These are phyloP conservation scores for Micromesistius poutassou DNA, from an alignment of 2,797 vertebrate species.

Conservation along the genomic window DNA sequence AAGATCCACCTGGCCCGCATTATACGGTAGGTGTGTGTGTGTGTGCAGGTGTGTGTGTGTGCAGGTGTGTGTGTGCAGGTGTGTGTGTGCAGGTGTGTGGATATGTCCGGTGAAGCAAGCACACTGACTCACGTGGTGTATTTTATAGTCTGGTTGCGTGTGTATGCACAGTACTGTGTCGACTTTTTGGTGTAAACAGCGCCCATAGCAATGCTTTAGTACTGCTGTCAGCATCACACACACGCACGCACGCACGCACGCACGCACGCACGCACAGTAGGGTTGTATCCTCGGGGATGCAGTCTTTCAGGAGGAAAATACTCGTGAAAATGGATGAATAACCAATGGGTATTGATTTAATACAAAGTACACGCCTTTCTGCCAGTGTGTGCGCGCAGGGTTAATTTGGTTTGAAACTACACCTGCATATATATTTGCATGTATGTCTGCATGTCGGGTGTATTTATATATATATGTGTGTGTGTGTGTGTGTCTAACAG, in stretches of 20 bases:
- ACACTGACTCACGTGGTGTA: slow-evolving; percentile 28
- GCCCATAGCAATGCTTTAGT: background rate
- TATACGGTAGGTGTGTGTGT: slow-evolving; percentile 69
- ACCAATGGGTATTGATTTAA: slow-evolving; percentile 59
- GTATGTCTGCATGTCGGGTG: slow-evolving; percentile 6
- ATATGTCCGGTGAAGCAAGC: slow-evolving; percentile 41
- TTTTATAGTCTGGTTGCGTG: slow-evolving; percentile 23
- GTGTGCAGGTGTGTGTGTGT: too few relatives aligned
- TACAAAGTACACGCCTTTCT: slow-evolving; percentile 42
- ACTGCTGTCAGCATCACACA: background rate
- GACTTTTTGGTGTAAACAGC: background rate
- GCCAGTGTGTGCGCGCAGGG: slow-evolving; percentile 6
- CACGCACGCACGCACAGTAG: slow-evolving; percentile 21
- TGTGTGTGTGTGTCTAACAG: slow-evolving; percentile 65
- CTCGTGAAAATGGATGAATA: slow-evolving; percentile 61
- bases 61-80: slow-evolving; percentile 28
- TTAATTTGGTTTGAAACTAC: background rate
- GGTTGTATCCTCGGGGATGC: slow-evolving; percentile 33
- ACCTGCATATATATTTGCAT: slow-evolving; percentile 5
- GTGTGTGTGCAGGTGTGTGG: slow-evolving; percentile 31
- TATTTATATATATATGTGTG: slow-evolving; percentile 29
- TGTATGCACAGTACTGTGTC: slow-evolving; percentile 19
- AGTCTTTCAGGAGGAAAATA: slow-evolving; percentile 51
- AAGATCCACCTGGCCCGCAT: slow-evolving; percentile 91
- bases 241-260: background rate